Conservation (phyloP, 2,797 vertebrate species). For the Amblyopsis hoosieri region DNA sequence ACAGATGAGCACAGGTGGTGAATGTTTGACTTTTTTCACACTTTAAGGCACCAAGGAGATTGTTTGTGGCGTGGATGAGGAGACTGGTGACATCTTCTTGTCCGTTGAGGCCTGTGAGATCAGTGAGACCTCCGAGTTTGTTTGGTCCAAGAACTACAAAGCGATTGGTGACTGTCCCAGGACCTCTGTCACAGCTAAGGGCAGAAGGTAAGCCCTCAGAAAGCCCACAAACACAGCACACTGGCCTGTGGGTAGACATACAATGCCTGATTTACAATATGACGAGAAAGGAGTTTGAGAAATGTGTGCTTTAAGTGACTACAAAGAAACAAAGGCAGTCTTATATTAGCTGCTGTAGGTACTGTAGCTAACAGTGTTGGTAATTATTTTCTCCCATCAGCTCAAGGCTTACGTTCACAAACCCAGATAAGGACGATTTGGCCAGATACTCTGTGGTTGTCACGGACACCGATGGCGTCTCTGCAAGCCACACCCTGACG, state of each 20-base stretch:
- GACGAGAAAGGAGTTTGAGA: no score
- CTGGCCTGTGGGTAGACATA: no score
- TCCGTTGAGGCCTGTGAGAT: constrained; percentile 89
- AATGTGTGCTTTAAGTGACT: no score
- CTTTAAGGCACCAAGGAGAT: constrained; percentile 89
- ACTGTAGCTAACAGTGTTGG: no score
- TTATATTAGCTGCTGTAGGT: no score
- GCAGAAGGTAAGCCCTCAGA: constrained; percentile 79
- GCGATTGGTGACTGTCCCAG: constrained; percentile 80
- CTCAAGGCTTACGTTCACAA: constrained; percentile 87
- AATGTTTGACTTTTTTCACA: neutral
- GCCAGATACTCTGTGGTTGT: constrained; percentile 89
- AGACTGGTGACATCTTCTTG: constrained; percentile 90
- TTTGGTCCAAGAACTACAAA: constrained; percentile 93
- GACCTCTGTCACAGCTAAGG: constrained; percentile 73
- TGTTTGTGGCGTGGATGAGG: constrained; percentile 87
- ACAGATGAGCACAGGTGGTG: neutral
- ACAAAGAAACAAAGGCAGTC: no score
- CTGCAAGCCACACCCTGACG: constrained; percentile 86
- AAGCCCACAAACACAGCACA: no score
- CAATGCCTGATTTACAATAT: no score
- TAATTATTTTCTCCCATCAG: constrained; percentile 62
- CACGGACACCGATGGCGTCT: constrained; percentile 91
- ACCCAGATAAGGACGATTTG: constrained; percentile 86
- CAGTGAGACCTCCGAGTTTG: constrained; percentile 86